Conservation (phyloP, 1,140 invertebrate species). For the Andrena cerasifolii region DNA sequence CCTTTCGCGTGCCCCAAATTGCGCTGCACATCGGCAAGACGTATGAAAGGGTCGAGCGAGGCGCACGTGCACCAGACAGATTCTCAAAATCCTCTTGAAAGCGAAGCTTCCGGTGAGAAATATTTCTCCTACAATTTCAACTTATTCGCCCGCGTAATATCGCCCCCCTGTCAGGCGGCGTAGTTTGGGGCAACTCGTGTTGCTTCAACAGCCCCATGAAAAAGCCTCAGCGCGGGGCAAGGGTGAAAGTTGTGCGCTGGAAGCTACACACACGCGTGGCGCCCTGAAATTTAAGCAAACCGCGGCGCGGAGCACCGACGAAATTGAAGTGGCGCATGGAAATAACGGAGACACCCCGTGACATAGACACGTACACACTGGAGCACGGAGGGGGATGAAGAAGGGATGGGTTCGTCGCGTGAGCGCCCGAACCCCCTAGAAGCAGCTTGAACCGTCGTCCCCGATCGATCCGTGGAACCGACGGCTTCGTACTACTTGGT, state of each 20-base stretch:
- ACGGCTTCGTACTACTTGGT: conserved; percentile 52
- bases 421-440: conserved; percentile 37
- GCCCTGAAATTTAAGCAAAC: conserved; percentile 59
- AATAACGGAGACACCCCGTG: conserved; percentile 62
- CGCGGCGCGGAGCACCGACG: conserved; percentile 46
- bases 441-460: conserved; percentile 15
- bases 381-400: background rate
- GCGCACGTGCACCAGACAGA: no score
- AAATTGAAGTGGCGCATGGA: conserved; percentile 65
- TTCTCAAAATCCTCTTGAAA: no score
- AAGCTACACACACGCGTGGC: background rate
- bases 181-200: no score
- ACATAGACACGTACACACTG: conserved; percentile 56
- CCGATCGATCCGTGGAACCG: conserved; percentile 56
- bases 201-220: no score
- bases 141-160: no score
- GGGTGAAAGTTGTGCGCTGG: background rate
- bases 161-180: no score
- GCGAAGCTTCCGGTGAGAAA: no score
- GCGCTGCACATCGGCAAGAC: no score
- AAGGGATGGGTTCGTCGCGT: conserved; percentile 41
- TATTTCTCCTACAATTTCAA: no score
- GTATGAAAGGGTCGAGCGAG: no score
- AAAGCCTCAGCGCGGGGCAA: background rate
- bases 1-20: no score